phyloP scores from a whole-genome alignment of 2,113 vertebrate genomes.

The Boleophthalmus pectinirostris region DNA sequence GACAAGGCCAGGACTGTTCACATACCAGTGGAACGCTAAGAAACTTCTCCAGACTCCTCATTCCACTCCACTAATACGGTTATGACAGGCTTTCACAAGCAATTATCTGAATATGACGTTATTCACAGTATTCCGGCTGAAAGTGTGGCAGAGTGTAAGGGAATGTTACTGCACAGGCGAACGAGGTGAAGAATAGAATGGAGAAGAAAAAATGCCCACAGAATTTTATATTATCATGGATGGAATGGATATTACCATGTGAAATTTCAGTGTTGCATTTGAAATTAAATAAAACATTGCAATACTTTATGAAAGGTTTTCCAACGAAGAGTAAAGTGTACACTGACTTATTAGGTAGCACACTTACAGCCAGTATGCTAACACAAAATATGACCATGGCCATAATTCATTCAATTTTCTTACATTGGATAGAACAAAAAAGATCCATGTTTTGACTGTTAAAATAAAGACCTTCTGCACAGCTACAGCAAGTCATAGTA shows the following conservation, averaged over 20 bases:
- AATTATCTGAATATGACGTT: constrained; percentile 12
- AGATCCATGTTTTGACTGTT: background rate
- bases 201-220: background rate
- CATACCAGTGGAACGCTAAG: constrained; percentile 48
- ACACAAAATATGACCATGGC: no score
- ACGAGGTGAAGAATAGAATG: background rate
- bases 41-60: constrained; percentile 16
- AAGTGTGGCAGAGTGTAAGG: background rate
- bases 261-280: background rate
- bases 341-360: no score
- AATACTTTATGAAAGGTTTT: no score
- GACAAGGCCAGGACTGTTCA: constrained; percentile 64
- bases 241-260: no score
- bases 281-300: no score
- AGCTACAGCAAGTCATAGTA: no score
- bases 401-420: no score
- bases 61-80: constrained; percentile 9
- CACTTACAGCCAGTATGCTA: no score
- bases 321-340: no score
- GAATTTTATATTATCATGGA: no score
- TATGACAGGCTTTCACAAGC: constrained; percentile 30
- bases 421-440: no score
- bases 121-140: background rate
- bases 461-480: background rate
- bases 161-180: background rate